Conservation (phyloP, 2,113 vertebrate genomes). For the Caranx melampygus region DNA sequence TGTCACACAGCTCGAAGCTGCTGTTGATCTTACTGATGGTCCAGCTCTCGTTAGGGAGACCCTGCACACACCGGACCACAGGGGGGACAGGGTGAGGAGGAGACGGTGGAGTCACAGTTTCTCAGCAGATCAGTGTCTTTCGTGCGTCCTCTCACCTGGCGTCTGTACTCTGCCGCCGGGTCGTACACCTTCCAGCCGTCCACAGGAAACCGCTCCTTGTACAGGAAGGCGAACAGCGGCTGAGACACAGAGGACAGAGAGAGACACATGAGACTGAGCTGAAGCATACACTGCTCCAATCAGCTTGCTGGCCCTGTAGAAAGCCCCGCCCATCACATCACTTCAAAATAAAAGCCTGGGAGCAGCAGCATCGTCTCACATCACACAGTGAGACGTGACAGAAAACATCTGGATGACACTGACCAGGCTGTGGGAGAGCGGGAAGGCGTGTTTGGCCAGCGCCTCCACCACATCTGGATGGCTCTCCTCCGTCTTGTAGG, state of each 20-base stretch:
- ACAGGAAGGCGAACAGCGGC: constrained; percentile 93
- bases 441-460: constrained; percentile 89
- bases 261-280: background rate
- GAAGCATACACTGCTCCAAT: too few relatives aligned
- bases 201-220: constrained; percentile 91
- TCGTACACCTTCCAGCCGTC: constrained; percentile 98
- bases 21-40: constrained; percentile 94
- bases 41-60: constrained; percentile 98
- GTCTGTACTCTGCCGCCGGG: constrained; percentile 91
- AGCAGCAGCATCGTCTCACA: background rate
- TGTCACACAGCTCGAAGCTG: constrained; percentile 93
- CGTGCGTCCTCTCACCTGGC: constrained; percentile 83
- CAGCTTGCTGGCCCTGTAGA: too few relatives aligned
- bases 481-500: constrained; percentile 91
- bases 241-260: constrained; percentile 59
- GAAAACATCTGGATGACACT: constrained; percentile 48
- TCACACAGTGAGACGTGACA: background rate
- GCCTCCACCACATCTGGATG: constrained; percentile 90
- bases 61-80: constrained; percentile 76
- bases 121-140: too few relatives aligned
- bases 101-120: too few relatives aligned
- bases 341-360: too few relatives aligned
- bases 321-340: too few relatives aligned
- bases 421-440: constrained; percentile 90
- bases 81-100: background rate